Percentiles rank a stretch among this genome's conserved stretches.
phyloP scores from a whole-genome alignment of 2,113 vertebrate genomes.

The Hyaena hyaena region DNA sequence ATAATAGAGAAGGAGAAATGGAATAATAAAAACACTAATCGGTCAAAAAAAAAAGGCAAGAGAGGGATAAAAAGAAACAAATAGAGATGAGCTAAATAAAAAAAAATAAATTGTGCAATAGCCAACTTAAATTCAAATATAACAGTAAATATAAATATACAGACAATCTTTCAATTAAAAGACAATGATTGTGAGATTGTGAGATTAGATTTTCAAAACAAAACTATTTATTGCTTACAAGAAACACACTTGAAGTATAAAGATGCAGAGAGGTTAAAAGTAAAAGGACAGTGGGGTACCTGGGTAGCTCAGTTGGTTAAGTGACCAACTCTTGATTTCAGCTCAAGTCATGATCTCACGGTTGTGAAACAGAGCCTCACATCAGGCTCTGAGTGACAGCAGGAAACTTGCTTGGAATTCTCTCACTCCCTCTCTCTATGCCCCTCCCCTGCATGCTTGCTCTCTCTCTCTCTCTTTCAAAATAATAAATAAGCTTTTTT shows the following conservation, averaged over 20 bases:
- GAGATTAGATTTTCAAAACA: background rate
- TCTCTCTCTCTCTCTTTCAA: too few relatives aligned
- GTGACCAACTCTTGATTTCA: too few relatives aligned
- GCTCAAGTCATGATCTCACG: too few relatives aligned
- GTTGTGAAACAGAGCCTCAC: too few relatives aligned
- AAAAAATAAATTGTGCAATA: background rate
- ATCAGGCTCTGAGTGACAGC: too few relatives aligned
- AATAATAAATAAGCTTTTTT: too few relatives aligned
- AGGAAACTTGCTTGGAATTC: too few relatives aligned
- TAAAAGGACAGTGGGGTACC: background rate
- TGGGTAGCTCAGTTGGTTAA: too few relatives aligned
- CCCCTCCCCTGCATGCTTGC: too few relatives aligned
- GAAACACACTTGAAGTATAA: background rate
- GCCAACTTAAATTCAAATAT: background rate
- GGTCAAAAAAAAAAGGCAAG: background rate
- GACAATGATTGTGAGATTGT: slow-evolving; percentile 18
- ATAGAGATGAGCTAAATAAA: background rate
- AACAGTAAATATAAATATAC: background rate
- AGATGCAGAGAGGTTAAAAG: background rate
- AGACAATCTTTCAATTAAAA: slow-evolving; percentile 12
- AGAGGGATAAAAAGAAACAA: background rate
- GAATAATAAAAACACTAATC: background rate
- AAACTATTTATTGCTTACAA: background rate
- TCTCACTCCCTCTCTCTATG: too few relatives aligned
- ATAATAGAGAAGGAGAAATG: background rate